Percentiles rank a stretch among this genome's conserved stretches.
These are phyloP conservation scores for Agrypnia vestita DNA, from an alignment of 1,140 invertebrate species.

Conservation along the genomic window DNA sequence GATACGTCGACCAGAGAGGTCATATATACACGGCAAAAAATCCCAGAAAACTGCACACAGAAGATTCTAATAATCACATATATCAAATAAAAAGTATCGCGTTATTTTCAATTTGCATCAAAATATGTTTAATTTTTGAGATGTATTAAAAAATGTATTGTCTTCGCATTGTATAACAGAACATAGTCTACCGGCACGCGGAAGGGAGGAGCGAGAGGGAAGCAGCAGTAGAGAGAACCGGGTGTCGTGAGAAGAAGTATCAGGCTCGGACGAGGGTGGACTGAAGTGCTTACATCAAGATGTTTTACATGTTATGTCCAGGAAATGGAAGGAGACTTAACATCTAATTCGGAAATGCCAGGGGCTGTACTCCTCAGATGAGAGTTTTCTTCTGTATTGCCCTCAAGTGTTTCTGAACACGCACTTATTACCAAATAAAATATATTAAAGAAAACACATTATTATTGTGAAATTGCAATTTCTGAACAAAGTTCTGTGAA, in stretches of 20 bases:
- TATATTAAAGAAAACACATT: too few species aligned
- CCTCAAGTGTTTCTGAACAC: background rate
- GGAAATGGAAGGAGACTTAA: slow-evolving; percentile 56
- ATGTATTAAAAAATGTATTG: too few species aligned
- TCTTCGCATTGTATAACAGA: background rate
- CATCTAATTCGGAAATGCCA: slow-evolving; percentile 52
- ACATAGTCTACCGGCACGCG: background rate
- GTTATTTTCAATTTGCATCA: too few species aligned
- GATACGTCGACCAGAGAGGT: too few species aligned
- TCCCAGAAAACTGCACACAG: too few species aligned
- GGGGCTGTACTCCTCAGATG: slow-evolving; percentile 46
- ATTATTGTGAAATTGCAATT: too few species aligned
- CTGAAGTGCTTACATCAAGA: slow-evolving; percentile 59
- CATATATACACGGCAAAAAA: too few species aligned
- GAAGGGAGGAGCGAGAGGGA: too few species aligned
- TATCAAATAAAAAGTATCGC: too few species aligned
- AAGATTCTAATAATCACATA: too few species aligned
- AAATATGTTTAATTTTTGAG: too few species aligned
- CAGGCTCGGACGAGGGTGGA: slow-evolving; percentile 59
- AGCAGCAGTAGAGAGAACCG: background rate
- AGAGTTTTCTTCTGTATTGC: slow-evolving; percentile 24
- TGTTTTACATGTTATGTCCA: slow-evolving; percentile 61
- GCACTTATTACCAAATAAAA: background rate
- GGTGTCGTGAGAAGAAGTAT: slow-evolving; percentile 57
- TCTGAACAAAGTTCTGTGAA: too few species aligned